Evolutionary conservation across 2,797 vertebrate genomes (phyloP), one percentile per base, ranked within the genome.

Genomic region (Mormyrus proboscirostris): DNA sequence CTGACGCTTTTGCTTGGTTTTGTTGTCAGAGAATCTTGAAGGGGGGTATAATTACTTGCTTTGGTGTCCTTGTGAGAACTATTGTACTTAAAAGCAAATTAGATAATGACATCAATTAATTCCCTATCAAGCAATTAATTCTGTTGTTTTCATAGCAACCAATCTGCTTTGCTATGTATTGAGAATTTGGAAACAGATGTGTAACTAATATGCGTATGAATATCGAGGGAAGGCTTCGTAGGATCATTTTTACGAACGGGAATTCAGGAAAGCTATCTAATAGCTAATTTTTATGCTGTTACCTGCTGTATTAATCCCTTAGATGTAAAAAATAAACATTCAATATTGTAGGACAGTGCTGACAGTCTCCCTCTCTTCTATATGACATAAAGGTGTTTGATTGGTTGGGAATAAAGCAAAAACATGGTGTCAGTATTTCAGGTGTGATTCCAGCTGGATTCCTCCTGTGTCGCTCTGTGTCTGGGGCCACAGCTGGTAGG

Each of bases 61-160:
- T 79, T 88, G 50, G 82, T 76, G 76, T 51, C 57, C 69, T 91
- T 91, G 33, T 73, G 57, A 91, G 89, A 90, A 53, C 88, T 85
- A 85, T 22, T 85, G 49, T 90, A 38, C 53, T 91, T 90, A 86
- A 89, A 88, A 89, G 82, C 83, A 53, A 89, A 91, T 90, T 90
- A 89, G 90, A 89, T 53, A 87, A 90, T 91, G 90, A 41, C 62
- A 5, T 69, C n/a, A 86, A 73, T 7, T 91, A 88, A 91, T 92
- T 92, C 83, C 69, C 88, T 65, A 79, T 90, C 59, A 90, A 73
- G 90, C 92, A 82, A 92, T 93, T 93, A 93, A 91, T 91, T 73
- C 88, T 79, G 5, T 44, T 41, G 86, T 90, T 90, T 90, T 83
- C 88, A 89, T 49, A 47, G 83, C 49, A 88, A 51, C 88, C 91